Conservation (phyloP, 2,888 invertebrate species). For the Ectemnius continuus region DNA sequence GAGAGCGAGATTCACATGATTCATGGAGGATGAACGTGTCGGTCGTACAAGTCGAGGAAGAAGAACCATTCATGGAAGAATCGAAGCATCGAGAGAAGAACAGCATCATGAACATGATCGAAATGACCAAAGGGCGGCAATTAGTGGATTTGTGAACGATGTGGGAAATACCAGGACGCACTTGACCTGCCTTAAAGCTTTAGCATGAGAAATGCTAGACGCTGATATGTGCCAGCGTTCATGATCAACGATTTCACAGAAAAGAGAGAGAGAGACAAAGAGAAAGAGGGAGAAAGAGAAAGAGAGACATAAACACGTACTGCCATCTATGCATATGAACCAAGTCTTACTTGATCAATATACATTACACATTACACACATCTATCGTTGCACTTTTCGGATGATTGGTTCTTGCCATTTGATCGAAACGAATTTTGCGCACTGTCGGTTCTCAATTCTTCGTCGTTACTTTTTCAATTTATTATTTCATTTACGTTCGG, state of each 20-base stretch:
- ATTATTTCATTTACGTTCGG: slow-evolving; percentile 66
- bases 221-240: slow-evolving; percentile 10
- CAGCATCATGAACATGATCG: slow-evolving; percentile 32
- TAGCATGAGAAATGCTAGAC: slow-evolving; percentile 14
- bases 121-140: slow-evolving; percentile 40
- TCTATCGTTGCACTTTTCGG: slow-evolving; percentile 64
- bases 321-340: slow-evolving; percentile 50
- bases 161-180: slow-evolving; percentile 70
- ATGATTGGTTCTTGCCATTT: slow-evolving; percentile 67
- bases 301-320: not conserved
- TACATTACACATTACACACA: slow-evolving; percentile 67
- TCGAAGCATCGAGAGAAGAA: slow-evolving; percentile 34
- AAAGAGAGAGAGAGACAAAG: slow-evolving; percentile 7
- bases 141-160: slow-evolving; percentile 48
- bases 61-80: slow-evolving; percentile 45
- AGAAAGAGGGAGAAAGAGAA: slow-evolving; percentile 17
- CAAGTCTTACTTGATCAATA: slow-evolving; percentile 78
- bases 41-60: slow-evolving; percentile 21
- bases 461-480: slow-evolving; percentile 65
- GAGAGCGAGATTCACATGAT: too few relatives aligned
- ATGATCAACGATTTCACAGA: slow-evolving; percentile 40
- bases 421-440: slow-evolving; percentile 55
- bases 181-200: slow-evolving; percentile 40
- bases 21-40: slow-evolving; percentile 26
- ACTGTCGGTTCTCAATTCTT: slow-evolving; percentile 55